Evolutionary conservation across 2,888 invertebrate species (phyloP).

Genomic region (Torymus auratus): DNA sequence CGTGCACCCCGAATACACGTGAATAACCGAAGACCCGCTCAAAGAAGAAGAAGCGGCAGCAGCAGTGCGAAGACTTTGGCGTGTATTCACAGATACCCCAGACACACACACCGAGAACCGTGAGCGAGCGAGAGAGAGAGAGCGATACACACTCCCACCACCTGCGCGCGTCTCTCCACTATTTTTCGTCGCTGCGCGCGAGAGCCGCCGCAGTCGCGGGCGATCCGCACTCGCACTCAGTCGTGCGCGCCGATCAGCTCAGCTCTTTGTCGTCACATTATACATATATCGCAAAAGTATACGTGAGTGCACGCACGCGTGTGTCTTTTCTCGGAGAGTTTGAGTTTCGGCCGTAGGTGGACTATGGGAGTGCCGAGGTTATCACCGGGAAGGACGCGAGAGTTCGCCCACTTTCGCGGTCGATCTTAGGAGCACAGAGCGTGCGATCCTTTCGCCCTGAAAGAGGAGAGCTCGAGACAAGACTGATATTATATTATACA

Average conservation of each 20-base stretch:
- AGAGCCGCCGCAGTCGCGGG: background rate
- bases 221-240: conserved; percentile 66
- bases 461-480: too few relatives aligned
- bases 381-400: too few relatives aligned
- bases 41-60: too few relatives aligned
- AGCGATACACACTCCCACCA: background rate
- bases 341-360: background rate
- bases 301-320: background rate
- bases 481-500: too few relatives aligned
- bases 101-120: too few relatives aligned
- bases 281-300: background rate
- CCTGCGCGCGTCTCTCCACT: conserved; percentile 1
- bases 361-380: background rate
- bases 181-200: conserved; percentile 68
- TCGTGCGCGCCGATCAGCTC: conserved; percentile 79
- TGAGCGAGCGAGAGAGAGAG: too few relatives aligned
- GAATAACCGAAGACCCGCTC: too few relatives aligned
- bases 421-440: background rate
- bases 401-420: background rate
- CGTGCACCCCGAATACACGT: too few relatives aligned
- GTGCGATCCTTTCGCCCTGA: background rate
- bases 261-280: conserved; percentile 71
- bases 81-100: too few relatives aligned
- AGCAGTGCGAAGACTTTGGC: too few relatives aligned
- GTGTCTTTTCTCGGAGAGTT: background rate